Conservation (phyloP, 2,888 invertebrate species). For the Ptychoptera albimana region DNA sequence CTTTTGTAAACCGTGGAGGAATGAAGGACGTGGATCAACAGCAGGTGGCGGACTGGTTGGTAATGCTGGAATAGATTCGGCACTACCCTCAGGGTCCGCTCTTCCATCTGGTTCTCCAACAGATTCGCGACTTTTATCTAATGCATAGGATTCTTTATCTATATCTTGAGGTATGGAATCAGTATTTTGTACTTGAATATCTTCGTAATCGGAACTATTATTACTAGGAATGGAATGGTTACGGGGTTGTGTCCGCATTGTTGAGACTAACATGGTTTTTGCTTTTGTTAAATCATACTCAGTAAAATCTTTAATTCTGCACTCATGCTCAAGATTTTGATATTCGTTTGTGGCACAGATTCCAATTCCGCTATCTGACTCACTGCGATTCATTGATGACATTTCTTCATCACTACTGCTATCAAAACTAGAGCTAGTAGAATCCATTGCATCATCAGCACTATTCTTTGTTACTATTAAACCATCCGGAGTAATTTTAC, state of each 20-base stretch:
- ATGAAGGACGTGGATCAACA: slow-evolving; percentile 45
- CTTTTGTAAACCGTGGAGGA: slow-evolving; percentile 49
- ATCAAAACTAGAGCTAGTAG: slow-evolving; percentile 30
- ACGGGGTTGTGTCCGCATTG: neutral
- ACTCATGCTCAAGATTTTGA: slow-evolving; percentile 4
- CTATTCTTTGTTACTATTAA: slow-evolving; percentile 30
- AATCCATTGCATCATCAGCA: slow-evolving; percentile 28
- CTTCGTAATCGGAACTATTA: slow-evolving; percentile 29
- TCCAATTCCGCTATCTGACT: slow-evolving; percentile 30
- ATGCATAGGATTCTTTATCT: slow-evolving; percentile 16
- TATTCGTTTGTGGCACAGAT: slow-evolving; percentile 27
- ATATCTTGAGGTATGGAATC: slow-evolving; percentile 16
- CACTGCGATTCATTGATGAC: slow-evolving; percentile 30
- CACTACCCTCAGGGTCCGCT: slow-evolving; percentile 58
- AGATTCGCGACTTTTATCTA: slow-evolving; percentile 53
- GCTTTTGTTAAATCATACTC: neutral
- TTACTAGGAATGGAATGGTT: slow-evolving; percentile 16
- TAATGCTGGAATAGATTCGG: slow-evolving; percentile 44
- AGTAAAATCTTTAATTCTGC: neutral
- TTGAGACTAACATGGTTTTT: neutral
- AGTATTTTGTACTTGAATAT: slow-evolving; percentile 24
- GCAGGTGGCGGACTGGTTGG: slow-evolving; percentile 52
- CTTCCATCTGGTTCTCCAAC: slow-evolving; percentile 80
- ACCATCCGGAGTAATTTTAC: slow-evolving; percentile 31
- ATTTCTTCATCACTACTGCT: slow-evolving; percentile 29